phyloP scores from a whole-genome alignment of 2,113 vertebrate genomes.

The Hucho hucho region DNA sequence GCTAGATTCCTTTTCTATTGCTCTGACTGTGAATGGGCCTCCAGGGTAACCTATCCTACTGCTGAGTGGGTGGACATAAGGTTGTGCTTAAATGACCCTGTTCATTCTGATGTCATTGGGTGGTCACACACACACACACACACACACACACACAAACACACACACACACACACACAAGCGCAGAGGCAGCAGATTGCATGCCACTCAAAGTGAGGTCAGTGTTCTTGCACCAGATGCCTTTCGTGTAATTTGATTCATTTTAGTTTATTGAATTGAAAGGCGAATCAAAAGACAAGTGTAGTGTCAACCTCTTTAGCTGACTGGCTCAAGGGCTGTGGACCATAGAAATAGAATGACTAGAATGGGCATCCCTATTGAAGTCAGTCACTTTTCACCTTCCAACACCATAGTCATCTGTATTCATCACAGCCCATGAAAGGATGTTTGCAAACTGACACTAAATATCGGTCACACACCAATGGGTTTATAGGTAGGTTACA shows the following conservation, averaged over 20 bases:
- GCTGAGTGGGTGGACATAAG: neutral
- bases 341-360: neutral
- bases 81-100: neutral
- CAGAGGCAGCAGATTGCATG: neutral
- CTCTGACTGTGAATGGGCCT: no score
- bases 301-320: neutral
- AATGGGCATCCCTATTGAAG: no score
- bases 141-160: neutral
- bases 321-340: neutral
- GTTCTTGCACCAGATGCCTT: constrained; percentile 25
- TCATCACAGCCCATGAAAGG: no score
- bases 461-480: no score
- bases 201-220: constrained; percentile 29
- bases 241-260: constrained; percentile 35
- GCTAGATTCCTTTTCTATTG: no score
- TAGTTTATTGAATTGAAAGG: constrained; percentile 22
- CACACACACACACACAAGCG: neutral
- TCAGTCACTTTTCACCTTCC: no score
- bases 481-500: no score
- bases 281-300: constrained; percentile 8
- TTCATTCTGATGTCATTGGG: neutral
- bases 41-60: no score
- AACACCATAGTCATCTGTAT: no score
- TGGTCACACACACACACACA: neutral
- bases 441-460: no score